Conservation (phyloP, 2,797 vertebrate genomes). For the Vipera ursinii region DNA sequence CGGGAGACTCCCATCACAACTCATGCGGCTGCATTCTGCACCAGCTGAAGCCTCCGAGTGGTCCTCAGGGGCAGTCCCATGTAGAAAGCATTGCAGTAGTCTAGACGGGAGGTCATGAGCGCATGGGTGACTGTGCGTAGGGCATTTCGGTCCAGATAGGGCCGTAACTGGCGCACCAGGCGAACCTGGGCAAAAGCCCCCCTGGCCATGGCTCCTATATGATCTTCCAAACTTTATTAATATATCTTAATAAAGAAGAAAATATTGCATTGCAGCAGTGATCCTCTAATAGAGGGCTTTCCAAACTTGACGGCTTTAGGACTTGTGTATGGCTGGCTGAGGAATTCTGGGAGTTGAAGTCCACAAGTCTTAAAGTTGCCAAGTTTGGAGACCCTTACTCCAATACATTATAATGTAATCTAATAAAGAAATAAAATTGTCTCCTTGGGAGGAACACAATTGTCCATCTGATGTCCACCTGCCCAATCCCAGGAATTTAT, state of each 20-base stretch:
- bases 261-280: neutral
- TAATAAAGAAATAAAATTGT: neutral
- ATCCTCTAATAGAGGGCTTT: neutral
- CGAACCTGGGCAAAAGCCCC: too few species aligned
- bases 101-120: too few species aligned
- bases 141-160: too few species aligned
- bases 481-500: neutral
- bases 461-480: neutral
- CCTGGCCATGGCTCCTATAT: too few species aligned
- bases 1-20: too few species aligned
- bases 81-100: too few species aligned
- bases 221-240: neutral
- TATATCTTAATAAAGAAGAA: neutral
- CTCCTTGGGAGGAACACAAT: neutral
- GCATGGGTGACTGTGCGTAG: too few species aligned
- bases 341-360: neutral
- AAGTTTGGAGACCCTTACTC: neutral
- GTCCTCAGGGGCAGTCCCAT: too few species aligned
- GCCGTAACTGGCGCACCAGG: too few species aligned
- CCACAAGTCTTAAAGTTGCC: neutral
- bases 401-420: neutral
- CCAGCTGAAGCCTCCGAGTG: too few species aligned
- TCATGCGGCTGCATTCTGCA: too few species aligned
- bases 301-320: neutral
- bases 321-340: neutral